Percentiles rank a stretch among this genome's conserved stretches.
Conservation (phyloP, 2,888 invertebrate species). For the Saturnia pavonia region DNA sequence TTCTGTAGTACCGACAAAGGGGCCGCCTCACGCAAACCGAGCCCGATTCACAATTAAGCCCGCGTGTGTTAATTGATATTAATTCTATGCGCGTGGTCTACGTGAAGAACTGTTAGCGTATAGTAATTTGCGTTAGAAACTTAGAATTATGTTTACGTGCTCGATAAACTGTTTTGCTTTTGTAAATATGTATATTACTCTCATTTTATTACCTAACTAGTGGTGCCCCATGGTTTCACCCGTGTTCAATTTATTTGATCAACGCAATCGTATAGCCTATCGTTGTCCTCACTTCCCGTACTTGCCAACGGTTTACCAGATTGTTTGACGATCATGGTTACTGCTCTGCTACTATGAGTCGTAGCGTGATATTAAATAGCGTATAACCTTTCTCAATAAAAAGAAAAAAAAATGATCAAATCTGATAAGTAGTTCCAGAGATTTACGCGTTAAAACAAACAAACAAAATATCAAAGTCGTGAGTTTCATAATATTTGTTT, state of each 20-base stretch:
- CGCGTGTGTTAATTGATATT: slow-evolving; percentile 81
- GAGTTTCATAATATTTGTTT: too few relatives aligned
- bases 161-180: not conserved
- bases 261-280: too few relatives aligned
- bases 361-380: too few relatives aligned
- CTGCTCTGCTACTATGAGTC: not conserved
- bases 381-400: too few relatives aligned
- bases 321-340: not conserved
- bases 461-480: too few relatives aligned
- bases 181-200: not conserved
- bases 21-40: slow-evolving; percentile 77
- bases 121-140: not conserved
- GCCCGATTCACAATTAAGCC: slow-evolving; percentile 80
- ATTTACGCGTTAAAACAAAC: too few relatives aligned
- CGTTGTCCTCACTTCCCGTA: too few relatives aligned
- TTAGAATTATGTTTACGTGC: not conserved
- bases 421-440: too few relatives aligned
- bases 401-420: too few relatives aligned
- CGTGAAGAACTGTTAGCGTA: slow-evolving; percentile 43
- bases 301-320: too few relatives aligned
- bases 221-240: too few relatives aligned
- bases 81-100: slow-evolving; percentile 72
- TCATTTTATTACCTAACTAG: not conserved
- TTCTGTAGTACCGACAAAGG: slow-evolving; percentile 72
- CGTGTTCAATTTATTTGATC: too few relatives aligned